Evolutionary conservation across 2,888 invertebrate genomes (phyloP), one percentile per base, ranked within the genome.

Genomic region (Drosophila putrida): DNA sequence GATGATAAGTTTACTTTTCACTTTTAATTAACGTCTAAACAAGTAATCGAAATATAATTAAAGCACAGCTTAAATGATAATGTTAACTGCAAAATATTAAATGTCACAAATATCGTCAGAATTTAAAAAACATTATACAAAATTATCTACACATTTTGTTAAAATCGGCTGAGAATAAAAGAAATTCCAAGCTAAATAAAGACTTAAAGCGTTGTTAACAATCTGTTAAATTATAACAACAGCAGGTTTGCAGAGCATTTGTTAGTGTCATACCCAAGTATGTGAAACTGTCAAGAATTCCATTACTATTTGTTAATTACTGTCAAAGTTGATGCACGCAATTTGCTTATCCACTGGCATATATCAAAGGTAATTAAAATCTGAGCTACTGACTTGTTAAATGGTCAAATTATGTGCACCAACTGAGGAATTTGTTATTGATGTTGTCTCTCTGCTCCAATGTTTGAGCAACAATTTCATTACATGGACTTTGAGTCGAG

Each of bases 311-410:
- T 75, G 57, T 60, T 54, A 58, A 75, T 65, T 70, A 61, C 49
- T 54, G 58, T 51, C 53, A 31, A 15, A 58, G 46, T 28, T 54
- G 64, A 53, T 60, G 65, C 53, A 57, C 27, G 49, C 59, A 71
- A 75, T 68, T 71, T 68, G 64, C 44, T 68, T 76, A 68, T 58
- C 43, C 38, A 58, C 38, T 54, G 51, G 44, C 60, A 41, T 50
- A 41, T 68, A 63, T 54, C 51, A 70, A 70, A 41, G 66, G 70
- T 77, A 86, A 80, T 83, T 83, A 76, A 80, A 80, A 74, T 74
- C 68, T 62, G 65, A 78, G 61, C 67, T 61, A 69, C 49, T 55
- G 58, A 43, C 61, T 64, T 82, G 66, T 63, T 81, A 84, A 84
- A 75, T 62, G 82, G 27, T 59, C 72, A 75, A 85, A 80, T 82